These are phyloP conservation scores for Entelurus aequoreus DNA, from an alignment of 2,113 vertebrate species.

Conservation along the genomic window DNA sequence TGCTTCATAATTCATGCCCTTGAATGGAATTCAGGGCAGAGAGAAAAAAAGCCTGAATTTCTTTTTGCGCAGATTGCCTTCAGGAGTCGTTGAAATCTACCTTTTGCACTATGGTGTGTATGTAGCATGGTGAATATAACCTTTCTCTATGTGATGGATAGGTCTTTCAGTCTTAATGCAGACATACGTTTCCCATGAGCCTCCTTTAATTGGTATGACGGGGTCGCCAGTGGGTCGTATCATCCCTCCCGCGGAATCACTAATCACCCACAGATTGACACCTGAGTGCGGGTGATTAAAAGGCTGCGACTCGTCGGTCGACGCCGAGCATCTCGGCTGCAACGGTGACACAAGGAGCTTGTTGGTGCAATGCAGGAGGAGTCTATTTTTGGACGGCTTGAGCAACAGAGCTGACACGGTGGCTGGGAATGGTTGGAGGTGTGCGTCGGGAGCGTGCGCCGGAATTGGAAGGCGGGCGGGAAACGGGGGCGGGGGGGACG, in stretches of 20 bases:
- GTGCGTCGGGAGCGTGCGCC: not conserved
- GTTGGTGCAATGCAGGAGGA: conserved; percentile 68
- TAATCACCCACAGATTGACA: conserved; percentile 50
- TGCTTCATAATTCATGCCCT: conserved; percentile 46
- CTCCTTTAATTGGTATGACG: conserved; percentile 44
- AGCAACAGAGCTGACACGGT: conserved; percentile 52
- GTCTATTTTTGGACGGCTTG: conserved; percentile 66
- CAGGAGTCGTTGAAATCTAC: conserved; percentile 5
- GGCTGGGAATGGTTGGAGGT: conserved; percentile 37
- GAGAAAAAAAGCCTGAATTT: conserved; percentile 18
- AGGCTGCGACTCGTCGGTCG: conserved; percentile 38
- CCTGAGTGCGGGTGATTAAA: conserved; percentile 38
- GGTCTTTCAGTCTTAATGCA: conserved; percentile 1
- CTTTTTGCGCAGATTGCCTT: conserved; percentile 10
- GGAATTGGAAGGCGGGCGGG: not conserved
- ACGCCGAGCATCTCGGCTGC: conserved; percentile 41
- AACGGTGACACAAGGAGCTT: conserved; percentile 52
- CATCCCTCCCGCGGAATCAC: conserved; percentile 37
- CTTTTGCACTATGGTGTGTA: not conserved
- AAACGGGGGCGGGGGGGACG: not conserved
- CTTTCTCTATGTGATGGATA: not conserved
- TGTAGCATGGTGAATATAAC: no score
- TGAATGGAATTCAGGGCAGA: conserved; percentile 35
- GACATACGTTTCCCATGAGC: conserved; percentile 8
- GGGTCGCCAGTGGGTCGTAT: conserved; percentile 47